Evolutionary conservation across 1,140 invertebrate species (phyloP), one percentile per base, ranked within the genome.

Genomic region (Sitobion miscanthi): DNA sequence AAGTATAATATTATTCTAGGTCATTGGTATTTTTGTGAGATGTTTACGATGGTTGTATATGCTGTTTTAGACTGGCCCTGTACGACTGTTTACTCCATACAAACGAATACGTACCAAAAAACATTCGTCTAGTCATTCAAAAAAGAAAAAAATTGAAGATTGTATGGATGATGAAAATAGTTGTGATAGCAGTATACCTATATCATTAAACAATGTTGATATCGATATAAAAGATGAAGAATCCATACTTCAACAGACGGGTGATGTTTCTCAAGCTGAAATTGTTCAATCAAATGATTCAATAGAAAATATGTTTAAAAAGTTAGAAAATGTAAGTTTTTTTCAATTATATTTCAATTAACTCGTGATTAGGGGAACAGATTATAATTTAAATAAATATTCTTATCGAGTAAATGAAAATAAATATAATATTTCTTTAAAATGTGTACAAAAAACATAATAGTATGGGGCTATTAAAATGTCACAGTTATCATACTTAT

Each of bases 51-150:
- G 23, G 30, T 45, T n/a, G 20, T n/a, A 82, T n/a, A 20, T 92
- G 21, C n/a, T 23, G 23, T 86, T 90, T 77, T 96, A 97, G 95
- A 98, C 98, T 94, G 98, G 98, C 57, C 98, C 98, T 45, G 96
- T 99, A 3, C 96, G 98, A 94, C 95, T 99, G 35, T 99, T 99
- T 95, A 98, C 98, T 30, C 98, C 98, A 1, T 99, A 99, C 94
- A 99, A 99, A 95, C 96, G 98, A 85, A 93, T 93, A 86, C 82
- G 91, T 45, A 86, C 94, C 96, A 97, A 95, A 96, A 97, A 96
- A 96, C 97, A 95, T 96, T 97, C 95, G 96, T 87, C 52, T 57
- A 91, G 30, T 94, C 94, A 90, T 57, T 94, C 82, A 88, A 94
- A 94, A 94, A 93, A 94, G 38, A 93, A 62, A 93, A 94, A 94